These are phyloP conservation scores for Pantherophis vulpinus DNA, from an alignment of 2,797 vertebrate species.

Conservation along the genomic window DNA sequence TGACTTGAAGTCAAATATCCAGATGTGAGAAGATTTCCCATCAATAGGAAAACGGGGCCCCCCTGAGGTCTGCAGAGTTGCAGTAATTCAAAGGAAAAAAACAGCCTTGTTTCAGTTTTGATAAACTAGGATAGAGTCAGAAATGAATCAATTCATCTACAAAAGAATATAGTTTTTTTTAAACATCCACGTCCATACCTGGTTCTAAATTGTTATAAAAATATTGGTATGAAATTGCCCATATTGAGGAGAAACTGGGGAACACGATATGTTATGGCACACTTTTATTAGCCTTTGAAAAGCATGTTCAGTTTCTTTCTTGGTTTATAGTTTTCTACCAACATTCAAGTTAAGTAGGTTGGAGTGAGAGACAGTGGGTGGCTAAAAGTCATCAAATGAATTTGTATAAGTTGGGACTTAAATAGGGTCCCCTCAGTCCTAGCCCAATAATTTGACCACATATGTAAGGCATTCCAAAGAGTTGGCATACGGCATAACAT, in stretches of 20 bases:
- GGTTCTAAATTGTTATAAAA: not conserved
- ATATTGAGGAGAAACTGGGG: not conserved
- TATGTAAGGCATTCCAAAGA: not conserved
- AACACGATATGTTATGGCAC: not conserved
- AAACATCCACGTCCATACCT: not conserved
- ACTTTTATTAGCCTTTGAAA: not conserved
- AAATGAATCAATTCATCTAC: not conserved
- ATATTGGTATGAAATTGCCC: not conserved
- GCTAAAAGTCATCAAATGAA: not conserved
- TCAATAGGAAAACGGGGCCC: not conserved
- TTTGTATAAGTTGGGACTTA: not conserved
- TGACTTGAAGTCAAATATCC: not conserved
- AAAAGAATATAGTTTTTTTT: not conserved
- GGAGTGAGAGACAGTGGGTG: not conserved
- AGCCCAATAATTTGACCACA: not conserved
- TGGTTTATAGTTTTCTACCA: not conserved
- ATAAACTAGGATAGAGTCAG: not conserved
- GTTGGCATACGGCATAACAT: not conserved
- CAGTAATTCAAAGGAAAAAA: not conserved
- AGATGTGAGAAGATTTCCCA: not conserved
- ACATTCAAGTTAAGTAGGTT: not conserved
- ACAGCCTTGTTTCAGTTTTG: not conserved
- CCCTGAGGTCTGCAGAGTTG: not conserved
- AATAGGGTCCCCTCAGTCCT: not conserved
- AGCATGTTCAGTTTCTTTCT: not conserved